Base-by-base conservation (phyloP, 2,888 invertebrate species). In the Noctua fimbriata region DNA sequence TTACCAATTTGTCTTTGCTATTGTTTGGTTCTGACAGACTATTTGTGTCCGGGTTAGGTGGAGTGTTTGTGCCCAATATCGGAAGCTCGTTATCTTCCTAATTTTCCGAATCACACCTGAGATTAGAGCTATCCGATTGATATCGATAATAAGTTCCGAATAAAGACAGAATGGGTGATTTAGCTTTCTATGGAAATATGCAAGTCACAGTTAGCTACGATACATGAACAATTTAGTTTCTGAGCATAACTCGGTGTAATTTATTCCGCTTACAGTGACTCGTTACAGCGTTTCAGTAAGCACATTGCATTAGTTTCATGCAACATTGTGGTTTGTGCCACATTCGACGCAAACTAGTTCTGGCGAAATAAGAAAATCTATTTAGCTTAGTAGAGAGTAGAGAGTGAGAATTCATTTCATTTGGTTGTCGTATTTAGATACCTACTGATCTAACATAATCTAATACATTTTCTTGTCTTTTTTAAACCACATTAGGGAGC, bases 1-100 rank as follows among this genome's bases (percentile, higher is more conserved):
- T 93, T 92, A 92, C 92, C 93, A 94, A 95, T 95, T 95, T 94
- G 93, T 94, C 93, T 93, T 87, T 89, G 84, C 89, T 89, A 94
- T 95, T 95, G 94, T 94, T 93, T 87, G 89, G 67, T 84, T 60
- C 88, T 92, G 92, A 91, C 92, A 89, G 90, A 89, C 89, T 93
- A 93, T 94, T 93, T 94, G 90, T 92, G 83, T 89, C 76, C 86
- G 87, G 88, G 89, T 89, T 91, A 89, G 91, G 89, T 89, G 87
- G 85, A 91, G 83, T 90, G 88, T 91, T 91, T 90, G 65, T 70
- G 58, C 21, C 69, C 58, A 79, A 73, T 85, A 87, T 84, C 41
- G 52, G 58, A 60, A 52, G 47, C 70, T 77, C 63, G 77, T 85
- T 88, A 84, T 85, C 52, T 76, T 73, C 18, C 80, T 81, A 79